Evolutionary conservation across 2,797 vertebrate species (phyloP), one percentile per base, ranked within the genome.

Genomic region (Girardinus metallicus): DNA sequence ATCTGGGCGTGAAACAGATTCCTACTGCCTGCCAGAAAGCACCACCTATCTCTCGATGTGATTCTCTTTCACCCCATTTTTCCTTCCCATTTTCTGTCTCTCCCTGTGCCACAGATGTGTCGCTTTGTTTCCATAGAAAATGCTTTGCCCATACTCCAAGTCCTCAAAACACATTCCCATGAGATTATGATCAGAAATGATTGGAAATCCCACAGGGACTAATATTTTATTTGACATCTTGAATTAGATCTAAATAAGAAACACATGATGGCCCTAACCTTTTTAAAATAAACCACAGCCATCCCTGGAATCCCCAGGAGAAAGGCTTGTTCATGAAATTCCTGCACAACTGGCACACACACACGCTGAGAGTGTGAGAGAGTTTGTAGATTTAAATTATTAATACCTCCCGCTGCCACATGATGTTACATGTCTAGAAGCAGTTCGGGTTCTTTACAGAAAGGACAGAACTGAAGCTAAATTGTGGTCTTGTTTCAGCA

Each of bases 1-100:
- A 93, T 94, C 92, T 93, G 91, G 92, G 92, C 84, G 92, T 95
- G 94, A 94, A 95, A 93, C 90, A 89, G 92, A 94, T 95, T 94
- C 94, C 94, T 92, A 93, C 91, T 78, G 89, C 88, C 88, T 93
- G 93, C 91, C 94, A 94, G 92, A 94, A 93, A 79, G 91, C 91
- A 94, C 92, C 94, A 94, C 92, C 92, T 92, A 93, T 92, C 90
- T 93, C 91, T 92, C 86, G 86, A 93, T 91, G 84, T 81, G 86
- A 87, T 90, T 90, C 86, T 81, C 79, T 85, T 86, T 85, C 85
- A 75, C 83, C 80, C 84, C 77, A 64, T 78, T 79, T 68, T 76
- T 83, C 83, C 60, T 31, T 21, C 29, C 21, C 18, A 23, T 12
- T 46, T 16, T 75, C 43, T 34, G 51, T 81, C 76, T 80, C 41